Conservation (phyloP, 2,113 vertebrate species). For the Panurus biarmicus region DNA sequence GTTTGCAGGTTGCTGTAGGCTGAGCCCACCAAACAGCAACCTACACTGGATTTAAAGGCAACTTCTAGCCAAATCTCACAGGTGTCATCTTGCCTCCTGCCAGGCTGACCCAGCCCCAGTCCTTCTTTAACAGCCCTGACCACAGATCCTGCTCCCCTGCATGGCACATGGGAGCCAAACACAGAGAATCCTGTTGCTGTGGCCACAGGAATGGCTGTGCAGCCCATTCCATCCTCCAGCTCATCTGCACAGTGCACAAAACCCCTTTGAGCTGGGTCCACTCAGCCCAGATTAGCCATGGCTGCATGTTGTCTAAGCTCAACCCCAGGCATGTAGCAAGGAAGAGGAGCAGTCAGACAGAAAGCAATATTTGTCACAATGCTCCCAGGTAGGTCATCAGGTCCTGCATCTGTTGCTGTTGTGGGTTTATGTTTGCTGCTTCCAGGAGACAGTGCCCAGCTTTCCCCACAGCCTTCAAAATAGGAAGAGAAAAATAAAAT, state of each 20-base stretch:
- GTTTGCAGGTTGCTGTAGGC: background rate
- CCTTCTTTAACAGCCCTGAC: background rate
- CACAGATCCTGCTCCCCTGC: background rate
- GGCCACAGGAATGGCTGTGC: background rate
- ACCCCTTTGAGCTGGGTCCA: background rate
- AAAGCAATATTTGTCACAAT: background rate
- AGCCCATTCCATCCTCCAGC: background rate
- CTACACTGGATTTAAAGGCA: background rate
- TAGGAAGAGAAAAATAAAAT: slow-evolving; percentile 50
- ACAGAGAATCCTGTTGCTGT: background rate
- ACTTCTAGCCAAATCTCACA: background rate
- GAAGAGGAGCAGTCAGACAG: background rate
- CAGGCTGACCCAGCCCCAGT: background rate
- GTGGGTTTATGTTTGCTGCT: background rate
- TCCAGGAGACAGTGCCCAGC: slow-evolving; percentile 23
- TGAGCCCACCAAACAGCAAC: background rate
- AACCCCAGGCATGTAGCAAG: background rate
- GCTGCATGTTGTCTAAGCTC: background rate
- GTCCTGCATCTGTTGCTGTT: slow-evolving; percentile 17
- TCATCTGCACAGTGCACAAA: background rate
- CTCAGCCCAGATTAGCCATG: background rate
- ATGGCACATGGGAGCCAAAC: background rate
- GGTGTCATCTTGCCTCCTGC: background rate
- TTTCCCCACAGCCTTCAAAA: slow-evolving; percentile 50
- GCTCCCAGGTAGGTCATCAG: background rate